Base-by-base conservation (phyloP, 2,113 vertebrate species). In the Bombycilla garrulus region DNA sequence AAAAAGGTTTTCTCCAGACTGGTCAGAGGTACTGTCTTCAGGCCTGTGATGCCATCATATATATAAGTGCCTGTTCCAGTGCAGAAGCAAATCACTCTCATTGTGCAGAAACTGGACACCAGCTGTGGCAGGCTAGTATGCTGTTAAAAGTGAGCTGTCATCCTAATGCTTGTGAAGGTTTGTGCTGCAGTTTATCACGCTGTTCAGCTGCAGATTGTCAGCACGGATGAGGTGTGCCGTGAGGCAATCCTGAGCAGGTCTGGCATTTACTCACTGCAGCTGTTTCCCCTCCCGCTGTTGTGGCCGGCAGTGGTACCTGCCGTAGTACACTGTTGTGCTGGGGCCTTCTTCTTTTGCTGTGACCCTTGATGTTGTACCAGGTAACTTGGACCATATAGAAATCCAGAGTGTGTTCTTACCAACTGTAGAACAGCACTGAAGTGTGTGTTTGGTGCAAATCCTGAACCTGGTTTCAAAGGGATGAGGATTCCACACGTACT, bases 251-350 rank as follows among this genome's bases (percentile, higher is more conserved):
- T 36, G 71, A 93, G 60, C 66, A 80, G 40, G 42, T 60, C 48
- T 88, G 77, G 24, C n/a, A 40, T 83, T 72, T 77, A 36, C 60
- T 80, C 33, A 28, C 42, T 57, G 51, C 24, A 89, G 15, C 44
- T 81, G 16, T 53, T 66, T 72, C 77, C n/a, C 17, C 11, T 87
- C 28, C 17, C 25, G 2, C 35, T 66, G 0, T 36, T 76, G 50
- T 1, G 5, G 60, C 56, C 14, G 44, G 62, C 67, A 76, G 36
- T 9, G 16, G 36, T 65, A 53, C 64, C 17, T 65, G 31, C 72
- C 3, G 0, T 25, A 28, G 11, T 26, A 8, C 0, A 0, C 48
- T 83, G 11, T 62, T 6, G 1, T 51, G 51, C 17, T 69, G n/a
- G 47, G 40, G 25, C n/a, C 11, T 31, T 35, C 60, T 57, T 58